phyloP scores from a whole-genome alignment of 2,113 vertebrate genomes.

The Leptobrachium leishanense region DNA sequence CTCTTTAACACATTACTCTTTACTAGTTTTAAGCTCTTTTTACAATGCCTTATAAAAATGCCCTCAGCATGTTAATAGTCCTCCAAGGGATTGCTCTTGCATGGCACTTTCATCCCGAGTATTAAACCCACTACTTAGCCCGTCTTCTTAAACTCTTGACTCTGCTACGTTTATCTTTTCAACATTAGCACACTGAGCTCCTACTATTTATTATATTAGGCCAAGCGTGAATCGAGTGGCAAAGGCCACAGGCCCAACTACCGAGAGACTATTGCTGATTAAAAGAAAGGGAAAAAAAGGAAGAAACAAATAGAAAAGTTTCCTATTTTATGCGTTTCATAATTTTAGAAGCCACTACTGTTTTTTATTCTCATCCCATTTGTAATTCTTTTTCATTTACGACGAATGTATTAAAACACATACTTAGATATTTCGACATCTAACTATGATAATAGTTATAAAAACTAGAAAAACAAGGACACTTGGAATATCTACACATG shows the following conservation, averaged over 20 bases:
- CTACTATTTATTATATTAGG: conserved; percentile 9
- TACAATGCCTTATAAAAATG: conserved; percentile 50
- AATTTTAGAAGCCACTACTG: too few relatives aligned
- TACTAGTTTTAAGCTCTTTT: conserved; percentile 49
- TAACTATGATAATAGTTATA: too few relatives aligned
- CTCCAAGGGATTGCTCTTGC: conserved; percentile 38
- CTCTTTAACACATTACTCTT: conserved; percentile 49
- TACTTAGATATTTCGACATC: too few relatives aligned
- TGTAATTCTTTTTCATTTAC: too few relatives aligned
- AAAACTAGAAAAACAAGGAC: too few relatives aligned
- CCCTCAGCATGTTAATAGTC: conserved; percentile 46
- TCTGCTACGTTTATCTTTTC: conserved; percentile 6
- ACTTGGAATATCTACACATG: too few relatives aligned
- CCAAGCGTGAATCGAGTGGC: background rate
- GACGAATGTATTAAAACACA: too few relatives aligned
- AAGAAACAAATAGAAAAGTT: too few relatives aligned
- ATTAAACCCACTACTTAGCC: conserved; percentile 33
- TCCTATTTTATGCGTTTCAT: too few relatives aligned
- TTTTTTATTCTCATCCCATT: too few relatives aligned
- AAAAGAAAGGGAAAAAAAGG: too few relatives aligned
- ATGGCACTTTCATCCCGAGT: conserved; percentile 36
- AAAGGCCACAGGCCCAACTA: background rate
- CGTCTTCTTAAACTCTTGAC: conserved; percentile 33
- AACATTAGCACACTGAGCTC: conserved; percentile 7
- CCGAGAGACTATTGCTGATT: too few relatives aligned